Evolutionary conservation across 1,140 invertebrate species (phyloP).

Genomic region (Drosophila fuyamai): DNA sequence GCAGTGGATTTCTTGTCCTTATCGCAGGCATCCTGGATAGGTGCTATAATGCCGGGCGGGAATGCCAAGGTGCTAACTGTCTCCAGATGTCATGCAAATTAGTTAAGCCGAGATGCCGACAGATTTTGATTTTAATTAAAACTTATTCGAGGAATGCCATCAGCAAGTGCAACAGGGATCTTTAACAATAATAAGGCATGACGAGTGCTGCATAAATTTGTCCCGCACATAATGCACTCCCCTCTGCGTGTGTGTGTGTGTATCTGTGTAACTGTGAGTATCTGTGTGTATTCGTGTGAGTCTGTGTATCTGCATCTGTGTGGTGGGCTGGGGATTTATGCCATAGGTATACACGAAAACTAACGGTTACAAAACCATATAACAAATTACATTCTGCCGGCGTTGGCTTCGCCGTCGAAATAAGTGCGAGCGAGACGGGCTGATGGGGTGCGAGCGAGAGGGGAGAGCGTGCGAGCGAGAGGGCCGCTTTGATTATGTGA

Average conservation of each 20-base stretch:
- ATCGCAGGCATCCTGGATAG: constrained; percentile 1
- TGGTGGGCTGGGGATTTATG: neutral
- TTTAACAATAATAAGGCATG: constrained; percentile 54
- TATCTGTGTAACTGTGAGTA: no score
- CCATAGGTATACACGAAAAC: constrained; percentile 24
- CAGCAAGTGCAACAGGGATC: constrained; percentile 17
- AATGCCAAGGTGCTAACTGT: constrained; percentile 38
- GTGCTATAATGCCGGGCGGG: neutral
- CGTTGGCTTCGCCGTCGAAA: constrained; percentile 16
- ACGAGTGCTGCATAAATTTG: constrained; percentile 60
- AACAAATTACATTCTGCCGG: constrained; percentile 62
- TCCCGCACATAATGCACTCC: constrained; percentile 28
- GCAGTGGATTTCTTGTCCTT: neutral
- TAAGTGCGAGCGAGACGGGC: neutral
- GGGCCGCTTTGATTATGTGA: constrained; percentile 47
- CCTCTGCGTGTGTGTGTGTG: neutral
- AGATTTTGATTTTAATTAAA: constrained; percentile 64
- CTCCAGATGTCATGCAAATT: constrained; percentile 39
- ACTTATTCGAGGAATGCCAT: constrained; percentile 37
- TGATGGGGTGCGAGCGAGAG: neutral
- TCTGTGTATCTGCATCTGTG: neutral
- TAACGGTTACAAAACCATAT: constrained; percentile 60
- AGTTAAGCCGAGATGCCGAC: constrained; percentile 18
- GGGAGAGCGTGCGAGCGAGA: neutral
- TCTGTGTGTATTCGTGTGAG: neutral